Conservation (phyloP, 2,113 vertebrate genomes). For the Rutilus rutilus region DNA sequence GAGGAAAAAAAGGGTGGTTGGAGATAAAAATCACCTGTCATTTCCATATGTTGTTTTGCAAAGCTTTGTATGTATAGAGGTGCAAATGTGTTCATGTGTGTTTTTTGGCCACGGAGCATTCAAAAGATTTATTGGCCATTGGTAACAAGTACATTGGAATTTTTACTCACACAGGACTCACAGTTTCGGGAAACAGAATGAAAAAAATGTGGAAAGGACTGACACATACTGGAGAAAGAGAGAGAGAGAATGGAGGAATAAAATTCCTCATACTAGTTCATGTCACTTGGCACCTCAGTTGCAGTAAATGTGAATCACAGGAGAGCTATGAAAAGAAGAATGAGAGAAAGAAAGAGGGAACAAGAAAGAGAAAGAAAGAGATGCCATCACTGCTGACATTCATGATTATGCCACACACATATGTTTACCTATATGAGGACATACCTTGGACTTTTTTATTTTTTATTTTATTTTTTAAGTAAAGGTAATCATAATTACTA, state of each 20-base stretch:
- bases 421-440: not conserved
- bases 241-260: conserved; percentile 18
- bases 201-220: conserved; percentile 8
- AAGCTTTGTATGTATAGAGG: not conserved
- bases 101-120: conserved; percentile 3
- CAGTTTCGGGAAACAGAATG: conserved; percentile 16
- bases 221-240: not conserved
- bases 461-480: not conserved
- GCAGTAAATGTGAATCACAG: conserved; percentile 18
- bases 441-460: not conserved
- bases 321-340: conserved; percentile 31
- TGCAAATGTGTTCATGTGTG: conserved; percentile 6
- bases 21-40: not conserved
- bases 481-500: too few species aligned
- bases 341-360: conserved; percentile 27
- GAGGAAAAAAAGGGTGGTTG: not conserved
- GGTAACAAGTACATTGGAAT: conserved; percentile 8
- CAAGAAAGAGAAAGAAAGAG: conserved; percentile 39
- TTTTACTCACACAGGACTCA: conserved; percentile 27
- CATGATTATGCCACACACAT: not conserved
- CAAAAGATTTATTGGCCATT: conserved; percentile 17
- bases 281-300: conserved; percentile 45
- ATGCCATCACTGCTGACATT: not conserved
- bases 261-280: conserved; percentile 35
- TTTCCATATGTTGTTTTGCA: not conserved